Evolutionary conservation across 2,113 vertebrate species (phyloP), one percentile per base, ranked within the genome.

Genomic region (Stictonetta naevosa): DNA sequence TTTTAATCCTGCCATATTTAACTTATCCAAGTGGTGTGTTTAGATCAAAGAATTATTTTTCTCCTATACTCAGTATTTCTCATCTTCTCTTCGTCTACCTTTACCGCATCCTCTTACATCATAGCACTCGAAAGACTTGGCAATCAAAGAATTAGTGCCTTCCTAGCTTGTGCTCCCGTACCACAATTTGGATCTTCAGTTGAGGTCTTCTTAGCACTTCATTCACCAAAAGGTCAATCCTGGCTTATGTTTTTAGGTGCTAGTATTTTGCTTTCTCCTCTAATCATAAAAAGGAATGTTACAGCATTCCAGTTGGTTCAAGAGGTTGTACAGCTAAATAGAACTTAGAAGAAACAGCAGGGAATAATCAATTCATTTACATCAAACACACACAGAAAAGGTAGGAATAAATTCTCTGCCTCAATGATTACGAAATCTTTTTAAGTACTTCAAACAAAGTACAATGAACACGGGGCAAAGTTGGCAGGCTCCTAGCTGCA

Each of bases 401-500:
- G 53, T 56, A 92, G 92, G 86, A 93, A 95, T 92, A 94, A 92
- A 94, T 84, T 67, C 79, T 89, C 92, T 96, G 87, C 82, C 94
- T 74, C 1, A 1, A 60, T 83, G 97, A 93, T 95, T 95, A 92
- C 69, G 93, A 95, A 95, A 87, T 96, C 93, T 48, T 97, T 95
- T 90, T 82, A 96, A 97, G 94, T 82, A 94, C 95, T 97, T 97
- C 94, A 95, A 92, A 96, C 95, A 58, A 89, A 95, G 84, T 63
- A 85, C 94, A 81, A 16, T 50, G 92, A 96, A 93, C 95, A 96
- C 77, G 90, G 96, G 94, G 94, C 88, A 91, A 85, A 89, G 96
- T 95, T 98, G 98, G 97, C 97, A 95, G 93, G 96, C 92, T 87
- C 71, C 86, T 91, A 29, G 26, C 85, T 96, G 97, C 97, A 98